These are phyloP conservation scores for Nothoprocta perdicaria DNA, from an alignment of 2,113 vertebrate genomes.

Conservation along the genomic window DNA sequence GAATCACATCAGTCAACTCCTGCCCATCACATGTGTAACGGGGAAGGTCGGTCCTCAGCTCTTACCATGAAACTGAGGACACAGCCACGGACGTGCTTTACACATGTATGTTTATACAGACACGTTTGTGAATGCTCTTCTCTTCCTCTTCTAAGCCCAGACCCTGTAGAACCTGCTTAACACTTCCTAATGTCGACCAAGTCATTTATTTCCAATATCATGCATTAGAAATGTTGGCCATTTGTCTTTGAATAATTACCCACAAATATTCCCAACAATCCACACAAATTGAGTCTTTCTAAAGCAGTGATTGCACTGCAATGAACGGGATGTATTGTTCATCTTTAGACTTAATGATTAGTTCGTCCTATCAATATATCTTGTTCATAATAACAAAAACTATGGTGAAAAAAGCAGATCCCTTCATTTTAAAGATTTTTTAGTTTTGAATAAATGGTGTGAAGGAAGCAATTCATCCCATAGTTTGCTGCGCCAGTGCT, in stretches of 20 bases:
- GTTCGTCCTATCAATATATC: neutral
- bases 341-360: neutral
- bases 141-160: neutral
- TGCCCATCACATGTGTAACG: fast-evolving
- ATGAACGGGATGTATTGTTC: neutral
- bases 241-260: neutral
- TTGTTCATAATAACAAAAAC: neutral
- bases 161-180: neutral
- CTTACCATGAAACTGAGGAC: neutral
- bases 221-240: neutral
- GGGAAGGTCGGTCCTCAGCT: neutral
- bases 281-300: neutral
- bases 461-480: neutral
- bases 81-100: fast-evolving
- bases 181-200: neutral
- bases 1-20: neutral
- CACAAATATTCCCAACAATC: neutral
- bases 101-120: neutral
- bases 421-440: neutral
- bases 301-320: neutral
- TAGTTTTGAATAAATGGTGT: neutral
- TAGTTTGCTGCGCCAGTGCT: neutral
- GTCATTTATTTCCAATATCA: neutral
- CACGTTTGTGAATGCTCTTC: neutral
- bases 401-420: neutral